Base-by-base conservation (phyloP, 2,797 vertebrate genomes). In the Scarus forsteni region DNA sequence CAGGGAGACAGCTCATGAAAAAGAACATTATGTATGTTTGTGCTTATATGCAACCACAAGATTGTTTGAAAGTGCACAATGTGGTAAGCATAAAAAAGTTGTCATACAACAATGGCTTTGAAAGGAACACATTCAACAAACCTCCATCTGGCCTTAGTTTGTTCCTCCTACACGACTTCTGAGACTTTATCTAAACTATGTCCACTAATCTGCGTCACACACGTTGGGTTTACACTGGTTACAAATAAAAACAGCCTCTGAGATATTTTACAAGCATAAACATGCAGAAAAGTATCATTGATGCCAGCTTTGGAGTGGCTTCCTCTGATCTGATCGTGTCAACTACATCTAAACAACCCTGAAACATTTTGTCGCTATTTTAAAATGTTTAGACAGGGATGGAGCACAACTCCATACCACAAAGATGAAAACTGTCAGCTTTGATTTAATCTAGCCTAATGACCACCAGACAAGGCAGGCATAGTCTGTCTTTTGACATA, bases 61-160 rank as follows among this genome's bases (percentile, higher is more conserved):
- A 58, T 67, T 73, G 60, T 70, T 63, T 59, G 27, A 77, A 48
- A 66, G 65, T 58, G 57, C 54, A 43, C 66, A 78, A 45, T 77
- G 55, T 78, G 80, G 79, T 35, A n/a, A 52, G 40, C 75, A 87
- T 87, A 76, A 81, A 70, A 56, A 40, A 69, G 48, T 38, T 45
- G 18, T 82, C 57, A 56, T 48, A 59, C 60, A 79, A 70, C 45
- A 66, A 60, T 64, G n/a, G 18, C 64, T 65, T 65, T 70, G 64
- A 83, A 67, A 58, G 63, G 35, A 74, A 43, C 61, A 67, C 50
- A 73, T 80, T 82, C 75, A 75, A 46, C 58, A 73, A 83, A 56
- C 60, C 14, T 63, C 80, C 88, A 84, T 73, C 50, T 88, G 88
- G 82, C 66, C 71, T 75, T 71, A n/a, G 73, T 90, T 87, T 83